Conservation (phyloP, 1,140 invertebrate species). For the Galendromus occidentalis region DNA sequence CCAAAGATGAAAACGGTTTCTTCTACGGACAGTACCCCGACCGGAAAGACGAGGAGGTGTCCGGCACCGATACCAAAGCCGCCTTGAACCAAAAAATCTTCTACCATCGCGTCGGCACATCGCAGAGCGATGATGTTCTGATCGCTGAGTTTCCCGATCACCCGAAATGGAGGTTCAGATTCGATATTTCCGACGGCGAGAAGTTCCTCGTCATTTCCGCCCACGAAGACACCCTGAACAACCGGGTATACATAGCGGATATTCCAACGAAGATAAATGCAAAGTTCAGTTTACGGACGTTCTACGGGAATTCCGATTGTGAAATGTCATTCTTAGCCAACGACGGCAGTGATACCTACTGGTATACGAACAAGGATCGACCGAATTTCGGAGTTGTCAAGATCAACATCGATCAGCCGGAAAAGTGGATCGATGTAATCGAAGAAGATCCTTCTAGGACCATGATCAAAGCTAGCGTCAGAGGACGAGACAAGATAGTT, state of each 20-base stretch:
- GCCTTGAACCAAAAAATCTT: slow-evolving; percentile 80
- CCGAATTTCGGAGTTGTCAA: slow-evolving; percentile 31
- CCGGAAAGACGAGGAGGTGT: slow-evolving; percentile 50
- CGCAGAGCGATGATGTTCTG: slow-evolving; percentile 67
- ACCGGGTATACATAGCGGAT: slow-evolving; percentile 43
- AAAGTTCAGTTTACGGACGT: not conserved
- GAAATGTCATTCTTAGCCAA: slow-evolving; percentile 25
- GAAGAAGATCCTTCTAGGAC: slow-evolving; percentile 70
- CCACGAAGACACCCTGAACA: slow-evolving; percentile 63
- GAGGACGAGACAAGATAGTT: slow-evolving; percentile 67
- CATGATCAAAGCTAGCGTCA: slow-evolving; percentile 61
- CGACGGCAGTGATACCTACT: slow-evolving; percentile 28
- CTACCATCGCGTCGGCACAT: slow-evolving; percentile 70
- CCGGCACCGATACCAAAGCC: slow-evolving; percentile 64
- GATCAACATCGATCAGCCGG: slow-evolving; percentile 28
- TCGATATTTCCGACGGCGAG: slow-evolving; percentile 50
- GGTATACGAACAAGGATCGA: slow-evolving; percentile 33
- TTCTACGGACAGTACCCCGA: slow-evolving; percentile 72
- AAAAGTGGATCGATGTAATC: slow-evolving; percentile 54
- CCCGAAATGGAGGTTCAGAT: slow-evolving; percentile 48
- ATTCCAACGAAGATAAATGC: not conserved
- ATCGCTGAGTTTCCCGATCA: slow-evolving; percentile 77
- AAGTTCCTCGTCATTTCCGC: slow-evolving; percentile 60
- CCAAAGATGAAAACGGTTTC: slow-evolving; percentile 77
- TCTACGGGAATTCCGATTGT: not conserved